Percentiles rank a stretch among this genome's conserved stretches.
Evolutionary conservation across 2,113 vertebrate genomes (phyloP).

Genomic region (Cheirogaleus medius): DNA sequence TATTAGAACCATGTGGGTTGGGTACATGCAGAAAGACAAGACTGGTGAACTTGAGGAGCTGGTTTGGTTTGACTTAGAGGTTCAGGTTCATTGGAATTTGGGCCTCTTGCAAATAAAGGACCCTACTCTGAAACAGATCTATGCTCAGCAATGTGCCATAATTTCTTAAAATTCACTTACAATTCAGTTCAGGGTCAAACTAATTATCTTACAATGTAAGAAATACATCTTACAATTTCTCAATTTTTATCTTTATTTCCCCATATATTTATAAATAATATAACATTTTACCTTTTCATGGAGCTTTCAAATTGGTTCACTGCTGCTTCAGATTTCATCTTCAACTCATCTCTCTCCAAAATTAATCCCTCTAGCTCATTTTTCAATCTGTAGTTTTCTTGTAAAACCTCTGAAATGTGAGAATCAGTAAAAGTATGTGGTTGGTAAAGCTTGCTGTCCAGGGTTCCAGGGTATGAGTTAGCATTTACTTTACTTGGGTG

Average conservation of each 20-base stretch:
- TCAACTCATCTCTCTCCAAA: slow-evolving; percentile 85
- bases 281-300: slow-evolving; percentile 85
- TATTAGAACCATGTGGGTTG: neutral
- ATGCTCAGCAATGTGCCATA: neutral
- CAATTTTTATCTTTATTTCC: neutral
- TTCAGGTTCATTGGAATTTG: neutral
- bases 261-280: neutral
- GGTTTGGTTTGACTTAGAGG: neutral
- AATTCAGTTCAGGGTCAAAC: neutral
- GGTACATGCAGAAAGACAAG: neutral
- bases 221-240: neutral
- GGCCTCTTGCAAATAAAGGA: neutral
- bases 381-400: slow-evolving; percentile 90
- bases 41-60: neutral
- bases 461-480: slow-evolving; percentile 74
- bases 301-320: slow-evolving; percentile 83
- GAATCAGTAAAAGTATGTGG: slow-evolving; percentile 86
- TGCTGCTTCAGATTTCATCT: slow-evolving; percentile 80
- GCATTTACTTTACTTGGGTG: slow-evolving; percentile 49
- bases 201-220: neutral
- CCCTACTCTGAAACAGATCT: neutral
- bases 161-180: neutral
- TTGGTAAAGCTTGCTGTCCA: slow-evolving; percentile 87
- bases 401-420: slow-evolving; percentile 87
- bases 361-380: slow-evolving; percentile 84